Conservation (phyloP, 1,140 invertebrate genomes). For the Drosophila hydei region DNA sequence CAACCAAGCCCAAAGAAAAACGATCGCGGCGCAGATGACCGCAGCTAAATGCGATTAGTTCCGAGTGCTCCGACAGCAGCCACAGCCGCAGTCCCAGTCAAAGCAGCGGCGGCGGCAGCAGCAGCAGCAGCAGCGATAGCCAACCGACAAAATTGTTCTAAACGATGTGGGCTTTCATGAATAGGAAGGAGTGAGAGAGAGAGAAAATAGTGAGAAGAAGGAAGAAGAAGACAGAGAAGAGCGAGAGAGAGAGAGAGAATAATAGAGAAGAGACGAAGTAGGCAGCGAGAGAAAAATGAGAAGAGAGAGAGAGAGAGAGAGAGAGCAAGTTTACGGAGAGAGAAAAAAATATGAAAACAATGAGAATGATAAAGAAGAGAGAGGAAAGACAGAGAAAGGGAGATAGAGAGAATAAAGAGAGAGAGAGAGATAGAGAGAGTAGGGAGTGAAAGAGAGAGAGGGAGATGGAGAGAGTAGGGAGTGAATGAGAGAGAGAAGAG, state of each 20-base stretch:
- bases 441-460: no score
- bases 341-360: no score
- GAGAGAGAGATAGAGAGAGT: no score
- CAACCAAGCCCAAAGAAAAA: constrained; percentile 61
- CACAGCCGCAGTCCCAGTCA: constrained; percentile 21
- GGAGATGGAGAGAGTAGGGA: no score
- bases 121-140: neutral
- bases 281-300: no score
- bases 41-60: constrained; percentile 81
- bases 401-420: no score
- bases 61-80: constrained; percentile 64
- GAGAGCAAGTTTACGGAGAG: neutral
- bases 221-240: neutral
- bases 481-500: neutral
- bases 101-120: constrained; percentile 14
- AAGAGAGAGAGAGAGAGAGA: neutral
- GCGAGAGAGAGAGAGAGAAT: neutral
- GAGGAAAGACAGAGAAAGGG: no score
- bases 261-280: no score
- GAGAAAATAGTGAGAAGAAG: no score
- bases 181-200: no score
- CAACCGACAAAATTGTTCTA: constrained; percentile 42
- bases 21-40: constrained; percentile 79
- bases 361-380: no score
- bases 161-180: no score